phyloP scores from a whole-genome alignment of 2,888 invertebrate genomes.

The Piscicola geometra region DNA sequence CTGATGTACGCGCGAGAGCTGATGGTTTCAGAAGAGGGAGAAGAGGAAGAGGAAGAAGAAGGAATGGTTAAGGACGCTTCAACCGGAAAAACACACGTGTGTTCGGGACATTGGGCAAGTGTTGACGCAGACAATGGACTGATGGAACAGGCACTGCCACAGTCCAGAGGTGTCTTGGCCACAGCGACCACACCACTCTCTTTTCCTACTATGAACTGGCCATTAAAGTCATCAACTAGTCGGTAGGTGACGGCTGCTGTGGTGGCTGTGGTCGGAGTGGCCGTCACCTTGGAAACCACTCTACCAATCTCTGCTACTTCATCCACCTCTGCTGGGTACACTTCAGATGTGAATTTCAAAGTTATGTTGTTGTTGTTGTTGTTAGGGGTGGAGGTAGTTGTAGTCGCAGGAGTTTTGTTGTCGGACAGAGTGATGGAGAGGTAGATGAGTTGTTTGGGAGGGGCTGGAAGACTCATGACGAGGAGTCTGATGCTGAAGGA shows the following conservation, averaged over 20 bases:
- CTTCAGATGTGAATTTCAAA: constrained; percentile 61
- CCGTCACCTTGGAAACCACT: too few relatives aligned
- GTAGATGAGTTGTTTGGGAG: constrained; percentile 69
- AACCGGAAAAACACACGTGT: constrained; percentile 89
- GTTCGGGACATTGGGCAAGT: constrained; percentile 59
- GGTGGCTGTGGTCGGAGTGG: constrained; percentile 40
- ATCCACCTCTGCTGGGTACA: too few relatives aligned
- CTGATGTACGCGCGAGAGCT: constrained; percentile 62
- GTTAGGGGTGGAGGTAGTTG: constrained; percentile 88
- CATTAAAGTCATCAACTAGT: constrained; percentile 53
- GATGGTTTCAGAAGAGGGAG: constrained; percentile 60
- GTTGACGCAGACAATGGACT: neutral
- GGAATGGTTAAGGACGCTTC: constrained; percentile 87
- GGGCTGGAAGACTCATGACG: constrained; percentile 64
- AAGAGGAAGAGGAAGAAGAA: constrained; percentile 57
- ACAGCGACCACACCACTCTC: constrained; percentile 84
- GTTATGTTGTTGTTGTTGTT: constrained; percentile 89
- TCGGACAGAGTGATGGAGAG: constrained; percentile 21
- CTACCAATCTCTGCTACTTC: too few relatives aligned
- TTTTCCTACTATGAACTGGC: constrained; percentile 82
- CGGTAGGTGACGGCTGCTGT: constrained; percentile 42
- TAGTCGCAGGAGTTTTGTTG: constrained; percentile 70
- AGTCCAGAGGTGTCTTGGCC: constrained; percentile 56
- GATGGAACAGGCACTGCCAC: constrained; percentile 39
- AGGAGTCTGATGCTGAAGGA: constrained; percentile 74